Conservation (phyloP, 2,888 invertebrate genomes). For the Tortrix viridana region DNA sequence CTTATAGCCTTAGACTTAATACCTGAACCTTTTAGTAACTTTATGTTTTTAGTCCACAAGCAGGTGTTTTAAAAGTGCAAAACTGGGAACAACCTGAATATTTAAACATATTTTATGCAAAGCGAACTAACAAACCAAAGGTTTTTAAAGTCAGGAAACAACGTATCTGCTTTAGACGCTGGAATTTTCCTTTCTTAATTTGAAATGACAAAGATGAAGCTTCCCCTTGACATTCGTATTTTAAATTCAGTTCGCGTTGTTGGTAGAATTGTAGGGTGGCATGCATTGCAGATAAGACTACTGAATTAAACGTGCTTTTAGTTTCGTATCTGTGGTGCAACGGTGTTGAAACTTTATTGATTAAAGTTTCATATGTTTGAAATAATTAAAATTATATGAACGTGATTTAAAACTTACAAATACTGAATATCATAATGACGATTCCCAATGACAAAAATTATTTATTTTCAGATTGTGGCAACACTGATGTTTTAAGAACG, state of each 20-base stretch:
- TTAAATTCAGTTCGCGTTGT: conserved; percentile 44
- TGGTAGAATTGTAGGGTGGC: conserved; percentile 27
- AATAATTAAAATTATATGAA: no score
- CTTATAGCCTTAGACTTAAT: not conserved
- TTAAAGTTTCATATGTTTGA: not conserved
- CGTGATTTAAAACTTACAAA: no score
- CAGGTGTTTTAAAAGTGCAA: conserved; percentile 10
- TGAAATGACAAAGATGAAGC: conserved; percentile 46
- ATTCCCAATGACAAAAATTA: not conserved
- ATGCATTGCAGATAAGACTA: conserved; percentile 30
- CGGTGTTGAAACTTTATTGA: conserved; percentile 6
- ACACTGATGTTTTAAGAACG: conserved; percentile 23
- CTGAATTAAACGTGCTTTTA: conserved; percentile 18
- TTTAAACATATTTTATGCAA: conserved; percentile 24
- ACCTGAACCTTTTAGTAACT: not conserved
- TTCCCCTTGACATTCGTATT: conserved; percentile 41
- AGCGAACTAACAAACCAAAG: conserved; percentile 14
- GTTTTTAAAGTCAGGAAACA: conserved; percentile 13
- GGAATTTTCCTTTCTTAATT: conserved; percentile 42
- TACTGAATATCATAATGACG: no score
- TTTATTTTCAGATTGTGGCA: conserved; percentile 22
- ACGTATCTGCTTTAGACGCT: conserved; percentile 23
- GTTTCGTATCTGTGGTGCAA: conserved; percentile 26
- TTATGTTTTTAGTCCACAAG: conserved; percentile 3
- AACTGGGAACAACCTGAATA: conserved; percentile 9